These are phyloP conservation scores for Sphenodon punctatus DNA, from an alignment of 2,797 vertebrate species.

Conservation along the genomic window DNA sequence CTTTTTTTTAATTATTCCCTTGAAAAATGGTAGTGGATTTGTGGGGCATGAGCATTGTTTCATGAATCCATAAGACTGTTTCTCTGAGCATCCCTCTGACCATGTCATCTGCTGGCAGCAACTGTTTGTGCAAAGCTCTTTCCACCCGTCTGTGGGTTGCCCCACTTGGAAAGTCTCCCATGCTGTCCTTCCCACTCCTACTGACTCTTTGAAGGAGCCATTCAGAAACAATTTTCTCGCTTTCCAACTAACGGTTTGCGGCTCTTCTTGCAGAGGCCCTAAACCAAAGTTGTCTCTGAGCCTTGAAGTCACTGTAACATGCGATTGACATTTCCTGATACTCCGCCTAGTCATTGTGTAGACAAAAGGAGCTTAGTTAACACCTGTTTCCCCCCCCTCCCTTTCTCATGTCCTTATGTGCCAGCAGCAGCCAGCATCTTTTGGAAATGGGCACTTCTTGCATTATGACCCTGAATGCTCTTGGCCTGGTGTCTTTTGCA, in stretches of 20 bases:
- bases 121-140: not conserved
- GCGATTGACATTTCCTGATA: not conserved
- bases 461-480: not conserved
- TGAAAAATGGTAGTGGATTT: not conserved
- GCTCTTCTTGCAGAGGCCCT: no score
- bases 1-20: not conserved
- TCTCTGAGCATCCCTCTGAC: not conserved
- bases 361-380: no score
- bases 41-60: not conserved
- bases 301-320: not conserved
- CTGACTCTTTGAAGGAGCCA: not conserved
- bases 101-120: not conserved
- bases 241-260: not conserved
- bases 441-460: not conserved
- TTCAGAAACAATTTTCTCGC: not conserved
- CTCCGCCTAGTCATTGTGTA: not conserved
- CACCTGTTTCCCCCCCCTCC: no score
- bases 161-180: slow-evolving; percentile 4
- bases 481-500: not conserved
- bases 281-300: not conserved
- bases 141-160: not conserved
- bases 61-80: not conserved
- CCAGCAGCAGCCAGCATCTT: not conserved
- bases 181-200: no score
- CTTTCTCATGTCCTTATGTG: fast-evolving